Conservation (phyloP, 2,113 vertebrate species). For the Crotophaga sulcirostris region DNA sequence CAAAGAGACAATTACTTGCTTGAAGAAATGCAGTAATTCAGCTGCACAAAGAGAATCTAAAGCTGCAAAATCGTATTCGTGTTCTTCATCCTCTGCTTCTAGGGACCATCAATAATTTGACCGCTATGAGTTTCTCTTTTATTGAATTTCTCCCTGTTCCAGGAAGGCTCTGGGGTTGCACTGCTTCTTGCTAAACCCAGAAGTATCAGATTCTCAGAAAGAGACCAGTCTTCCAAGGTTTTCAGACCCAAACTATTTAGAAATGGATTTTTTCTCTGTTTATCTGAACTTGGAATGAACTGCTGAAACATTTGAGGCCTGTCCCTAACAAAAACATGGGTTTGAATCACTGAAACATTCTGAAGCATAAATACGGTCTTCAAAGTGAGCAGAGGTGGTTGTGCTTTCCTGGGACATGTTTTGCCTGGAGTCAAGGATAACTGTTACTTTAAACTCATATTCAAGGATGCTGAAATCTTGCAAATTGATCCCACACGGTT, state of each 20-base stretch:
- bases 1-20: not conserved
- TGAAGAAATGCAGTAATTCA: not conserved
- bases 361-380: not conserved
- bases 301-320: slow-evolving; percentile 27
- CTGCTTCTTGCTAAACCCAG: not conserved
- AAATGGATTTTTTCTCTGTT: slow-evolving; percentile 30
- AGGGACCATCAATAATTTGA: not conserved
- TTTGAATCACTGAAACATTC: not conserved
- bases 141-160: not conserved
- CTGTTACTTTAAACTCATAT: not conserved
- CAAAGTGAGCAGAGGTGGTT: not conserved
- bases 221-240: not conserved
- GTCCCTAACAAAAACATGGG: not conserved
- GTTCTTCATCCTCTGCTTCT: not conserved
- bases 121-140: not conserved
- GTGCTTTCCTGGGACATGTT: not conserved
- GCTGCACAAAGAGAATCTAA: not conserved
- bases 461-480: not conserved
- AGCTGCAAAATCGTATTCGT: not conserved
- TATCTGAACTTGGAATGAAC: slow-evolving; percentile 41
- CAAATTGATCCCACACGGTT: not conserved
- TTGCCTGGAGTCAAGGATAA: not conserved
- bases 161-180: not conserved
- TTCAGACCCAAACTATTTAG: slow-evolving; percentile 21
- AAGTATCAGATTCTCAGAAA: not conserved